Percentiles rank a stretch among this genome's conserved stretches.
Evolutionary conservation across 2,797 vertebrate genomes (phyloP).

Genomic region (Vireo griseus): DNA sequence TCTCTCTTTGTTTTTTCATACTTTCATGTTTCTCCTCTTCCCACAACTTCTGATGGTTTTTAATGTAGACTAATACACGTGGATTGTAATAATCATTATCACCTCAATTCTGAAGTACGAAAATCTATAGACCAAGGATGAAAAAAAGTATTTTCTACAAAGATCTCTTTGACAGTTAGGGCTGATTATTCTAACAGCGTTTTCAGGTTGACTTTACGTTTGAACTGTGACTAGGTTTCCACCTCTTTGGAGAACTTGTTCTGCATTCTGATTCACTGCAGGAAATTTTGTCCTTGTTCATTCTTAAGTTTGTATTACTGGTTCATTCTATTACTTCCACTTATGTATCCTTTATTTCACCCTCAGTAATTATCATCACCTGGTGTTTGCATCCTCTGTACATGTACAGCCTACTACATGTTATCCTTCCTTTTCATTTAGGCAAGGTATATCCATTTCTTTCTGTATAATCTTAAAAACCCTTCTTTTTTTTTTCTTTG

Average conservation of each 20-base stretch:
- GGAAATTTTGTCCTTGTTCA: constrained; percentile 37
- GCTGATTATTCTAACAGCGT: not conserved
- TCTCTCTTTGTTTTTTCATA: not conserved
- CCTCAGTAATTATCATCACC: constrained; percentile 39
- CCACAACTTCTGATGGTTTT: not conserved
- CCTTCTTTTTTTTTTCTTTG: not conserved
- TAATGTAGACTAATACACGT: not conserved
- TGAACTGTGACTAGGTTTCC: not conserved
- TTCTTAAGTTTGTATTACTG: constrained; percentile 36
- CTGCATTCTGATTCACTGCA: constrained; percentile 30
- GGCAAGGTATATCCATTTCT: not conserved
- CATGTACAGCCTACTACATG: constrained; percentile 18
- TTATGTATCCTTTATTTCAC: constrained; percentile 47
- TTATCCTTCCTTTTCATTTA: constrained; percentile 20
- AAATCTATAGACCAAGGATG: not conserved
- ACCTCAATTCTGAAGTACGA: not conserved
- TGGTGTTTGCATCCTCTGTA: constrained; percentile 43
- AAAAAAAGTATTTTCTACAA: not conserved
- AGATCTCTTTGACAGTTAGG: not conserved
- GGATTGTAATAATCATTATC: not conserved
- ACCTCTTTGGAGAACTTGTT: not conserved
- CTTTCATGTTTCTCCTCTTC: not conserved
- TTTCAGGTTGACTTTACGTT: not conserved
- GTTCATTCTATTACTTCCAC: constrained; percentile 31
- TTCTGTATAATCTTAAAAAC: not conserved